These are phyloP conservation scores for Mellilla xanthometata DNA, from an alignment of 2,888 invertebrate species.

Conservation along the genomic window DNA sequence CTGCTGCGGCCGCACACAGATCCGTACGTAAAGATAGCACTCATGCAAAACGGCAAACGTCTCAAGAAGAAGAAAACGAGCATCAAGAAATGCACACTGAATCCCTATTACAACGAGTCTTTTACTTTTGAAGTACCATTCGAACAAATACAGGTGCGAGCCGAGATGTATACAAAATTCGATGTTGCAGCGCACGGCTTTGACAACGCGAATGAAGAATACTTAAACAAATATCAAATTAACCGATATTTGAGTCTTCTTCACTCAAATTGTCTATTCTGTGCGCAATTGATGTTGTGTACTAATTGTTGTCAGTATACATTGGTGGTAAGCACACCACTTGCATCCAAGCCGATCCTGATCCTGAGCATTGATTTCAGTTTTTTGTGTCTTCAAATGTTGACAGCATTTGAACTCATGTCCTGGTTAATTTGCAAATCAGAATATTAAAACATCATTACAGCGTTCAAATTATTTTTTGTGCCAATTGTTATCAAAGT, in stretches of 20 bases:
- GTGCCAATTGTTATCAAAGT: slow-evolving; percentile 22
- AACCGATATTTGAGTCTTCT: slow-evolving; percentile 35
- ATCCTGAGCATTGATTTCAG: slow-evolving; percentile 45
- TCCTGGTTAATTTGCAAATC: slow-evolving; percentile 9
- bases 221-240: slow-evolving; percentile 15
- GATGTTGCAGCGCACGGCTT: slow-evolving; percentile 69
- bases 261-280: slow-evolving; percentile 60
- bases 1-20: slow-evolving; percentile 83
- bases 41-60: slow-evolving; percentile 99
- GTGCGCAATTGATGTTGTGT: slow-evolving; percentile 77
- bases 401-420: slow-evolving; percentile 11
- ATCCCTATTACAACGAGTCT: slow-evolving; percentile 99
- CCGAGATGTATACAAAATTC: slow-evolving; percentile 77
- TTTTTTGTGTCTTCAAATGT: slow-evolving; percentile 32
- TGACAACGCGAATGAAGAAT: slow-evolving; percentile 46
- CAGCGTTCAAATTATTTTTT: slow-evolving; percentile 1
- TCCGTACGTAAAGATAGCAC: slow-evolving; percentile 99
- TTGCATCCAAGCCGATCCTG: slow-evolving; percentile 66
- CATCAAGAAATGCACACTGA: slow-evolving; percentile 99
- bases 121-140: slow-evolving; percentile 99
- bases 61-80: slow-evolving; percentile 99
- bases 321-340: slow-evolving; percentile 67
- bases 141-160: slow-evolving; percentile 99
- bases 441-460: slow-evolving; percentile 2
- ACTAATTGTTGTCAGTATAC: slow-evolving; percentile 73